Percentiles rank a stretch among this genome's conserved stretches.
Conservation (phyloP, 2,797 vertebrate species). For the Oophaga sylvatica region DNA sequence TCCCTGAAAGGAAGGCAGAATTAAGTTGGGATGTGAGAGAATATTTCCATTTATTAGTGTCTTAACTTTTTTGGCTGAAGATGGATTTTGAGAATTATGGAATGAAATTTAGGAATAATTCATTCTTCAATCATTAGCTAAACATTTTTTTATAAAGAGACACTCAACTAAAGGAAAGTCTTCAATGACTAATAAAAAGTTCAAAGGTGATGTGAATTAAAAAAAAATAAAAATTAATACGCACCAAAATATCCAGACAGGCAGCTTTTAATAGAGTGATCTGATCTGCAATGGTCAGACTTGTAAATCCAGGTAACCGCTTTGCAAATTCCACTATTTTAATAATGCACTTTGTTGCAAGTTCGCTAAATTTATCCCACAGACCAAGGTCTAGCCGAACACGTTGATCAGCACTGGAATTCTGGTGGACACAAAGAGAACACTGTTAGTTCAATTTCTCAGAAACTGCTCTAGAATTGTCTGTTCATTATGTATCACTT, state of each 20-base stretch:
- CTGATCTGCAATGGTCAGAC: slow-evolving; percentile 93
- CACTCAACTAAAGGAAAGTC: not conserved
- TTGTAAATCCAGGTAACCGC: slow-evolving; percentile 89
- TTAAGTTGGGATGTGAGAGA: not conserved
- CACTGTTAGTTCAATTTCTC: not conserved
- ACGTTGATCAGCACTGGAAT: slow-evolving; percentile 90
- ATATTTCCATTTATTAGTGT: not conserved
- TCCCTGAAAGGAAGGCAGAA: slow-evolving; percentile 7
- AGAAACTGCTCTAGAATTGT: not conserved
- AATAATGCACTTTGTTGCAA: slow-evolving; percentile 97
- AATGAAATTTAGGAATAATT: not conserved
- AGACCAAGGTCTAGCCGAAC: slow-evolving; percentile 92
- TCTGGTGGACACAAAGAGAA: slow-evolving; percentile 74
- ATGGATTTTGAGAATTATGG: slow-evolving; percentile 6
- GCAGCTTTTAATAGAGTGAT: slow-evolving; percentile 95
- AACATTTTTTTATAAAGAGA: not conserved
- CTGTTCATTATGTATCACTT: not conserved
- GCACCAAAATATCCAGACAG: slow-evolving; percentile 94
- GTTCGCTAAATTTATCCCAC: slow-evolving; percentile 97
- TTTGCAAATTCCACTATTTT: slow-evolving; percentile 97
- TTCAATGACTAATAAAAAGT: not conserved
- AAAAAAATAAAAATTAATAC: slow-evolving; percentile 64
- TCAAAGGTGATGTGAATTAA: not conserved
- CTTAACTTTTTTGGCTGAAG: not conserved
- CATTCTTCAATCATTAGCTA: not conserved